A percentile compares a stretch with the other conserved stretches of the same genome.
These are phyloP conservation scores for Ochotona curzoniae DNA, from an alignment of 2,113 vertebrate species.

Conservation along the genomic window DNA sequence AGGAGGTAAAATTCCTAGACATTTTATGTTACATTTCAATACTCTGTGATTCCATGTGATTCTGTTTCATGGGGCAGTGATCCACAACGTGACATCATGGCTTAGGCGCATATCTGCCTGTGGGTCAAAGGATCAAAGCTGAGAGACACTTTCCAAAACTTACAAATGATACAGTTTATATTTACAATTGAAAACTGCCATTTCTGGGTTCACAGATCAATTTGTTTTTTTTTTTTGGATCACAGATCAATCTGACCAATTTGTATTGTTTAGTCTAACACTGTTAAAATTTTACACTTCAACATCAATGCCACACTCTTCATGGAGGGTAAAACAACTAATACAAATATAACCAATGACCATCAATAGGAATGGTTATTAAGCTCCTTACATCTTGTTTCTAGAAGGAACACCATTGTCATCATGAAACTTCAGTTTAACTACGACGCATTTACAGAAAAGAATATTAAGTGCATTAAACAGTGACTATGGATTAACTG, in stretches of 20 bases:
- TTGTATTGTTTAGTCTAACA: background rate
- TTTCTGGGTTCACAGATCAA: background rate
- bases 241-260: background rate
- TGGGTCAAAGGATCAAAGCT: background rate
- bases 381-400: background rate
- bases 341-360: background rate
- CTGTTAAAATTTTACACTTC: background rate
- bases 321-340: background rate
- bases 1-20: background rate
- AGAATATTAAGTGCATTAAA: background rate
- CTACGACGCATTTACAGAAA: conserved; percentile 16
- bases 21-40: background rate
- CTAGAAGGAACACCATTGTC: background rate
- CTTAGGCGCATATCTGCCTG: background rate
- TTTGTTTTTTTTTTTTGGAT: background rate
- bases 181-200: background rate
- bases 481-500: background rate
- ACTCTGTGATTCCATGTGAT: background rate
- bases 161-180: no score
- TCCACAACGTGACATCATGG: background rate
- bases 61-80: background rate
- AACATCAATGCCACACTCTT: background rate
- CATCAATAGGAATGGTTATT: background rate
- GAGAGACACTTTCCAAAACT: background rate
- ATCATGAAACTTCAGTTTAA: background rate